Evolutionary conservation across 2,888 invertebrate species (phyloP).

Genomic region (Erpobdella octoculata): DNA sequence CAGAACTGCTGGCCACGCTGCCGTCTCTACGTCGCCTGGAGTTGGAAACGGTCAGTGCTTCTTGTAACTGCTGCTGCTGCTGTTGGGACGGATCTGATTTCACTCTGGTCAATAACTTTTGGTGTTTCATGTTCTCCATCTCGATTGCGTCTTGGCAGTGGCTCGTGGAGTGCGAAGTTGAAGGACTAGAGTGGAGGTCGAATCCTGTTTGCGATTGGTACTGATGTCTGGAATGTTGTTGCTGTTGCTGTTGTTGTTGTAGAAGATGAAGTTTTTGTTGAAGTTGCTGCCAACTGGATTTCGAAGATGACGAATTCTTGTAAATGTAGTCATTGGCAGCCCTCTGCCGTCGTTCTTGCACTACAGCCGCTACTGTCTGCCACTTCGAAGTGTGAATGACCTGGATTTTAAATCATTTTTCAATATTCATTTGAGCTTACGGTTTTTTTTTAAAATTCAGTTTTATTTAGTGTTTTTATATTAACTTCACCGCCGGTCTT

Average conservation of each 20-base stretch:
- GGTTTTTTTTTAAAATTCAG: too few relatives aligned
- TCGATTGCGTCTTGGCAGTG: conserved; percentile 6
- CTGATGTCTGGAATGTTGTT: conserved; percentile 1
- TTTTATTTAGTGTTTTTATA: too few relatives aligned
- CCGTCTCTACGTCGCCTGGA: neutral
- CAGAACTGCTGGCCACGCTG: conserved; percentile 15
- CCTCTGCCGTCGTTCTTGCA: conserved; percentile 26
- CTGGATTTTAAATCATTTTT: neutral
- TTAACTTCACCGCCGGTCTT: too few relatives aligned
- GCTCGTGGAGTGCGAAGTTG: neutral
- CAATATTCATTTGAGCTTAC: too few relatives aligned
- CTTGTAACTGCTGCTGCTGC: too few relatives aligned
- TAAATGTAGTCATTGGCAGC: conserved; percentile 26
- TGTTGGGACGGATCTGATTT: conserved; percentile 16
- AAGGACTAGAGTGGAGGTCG: neutral
- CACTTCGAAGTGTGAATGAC: conserved; percentile 27
- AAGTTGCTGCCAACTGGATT: neutral
- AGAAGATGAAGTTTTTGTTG: neutral
- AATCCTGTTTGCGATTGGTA: neutral
- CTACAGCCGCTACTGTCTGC: conserved; percentile 22
- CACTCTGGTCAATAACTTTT: conserved; percentile 5
- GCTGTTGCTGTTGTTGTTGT: conserved; percentile 1
- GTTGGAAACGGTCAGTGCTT: neutral
- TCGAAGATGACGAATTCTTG: neutral
- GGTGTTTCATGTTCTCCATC: neutral